Percentiles rank a stretch among this genome's conserved stretches.
Conservation (phyloP, 2,113 vertebrate genomes). For the Ceyx margarethae region DNA sequence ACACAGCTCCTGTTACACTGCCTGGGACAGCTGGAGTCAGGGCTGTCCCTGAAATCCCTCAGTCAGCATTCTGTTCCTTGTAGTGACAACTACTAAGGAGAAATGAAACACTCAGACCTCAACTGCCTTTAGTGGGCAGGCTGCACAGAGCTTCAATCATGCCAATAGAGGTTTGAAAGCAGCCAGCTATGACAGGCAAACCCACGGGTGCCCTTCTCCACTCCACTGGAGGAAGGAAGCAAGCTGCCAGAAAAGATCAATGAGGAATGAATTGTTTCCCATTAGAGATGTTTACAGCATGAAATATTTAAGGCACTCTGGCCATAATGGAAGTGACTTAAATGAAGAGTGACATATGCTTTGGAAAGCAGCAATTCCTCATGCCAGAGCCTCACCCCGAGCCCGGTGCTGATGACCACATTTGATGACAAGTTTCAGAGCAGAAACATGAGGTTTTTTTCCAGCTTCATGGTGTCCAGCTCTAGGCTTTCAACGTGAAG, state of each 20-base stretch:
- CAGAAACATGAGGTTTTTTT: background rate
- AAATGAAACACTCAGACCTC: background rate
- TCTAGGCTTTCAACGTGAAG: background rate
- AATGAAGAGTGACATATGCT: background rate
- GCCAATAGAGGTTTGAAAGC: background rate
- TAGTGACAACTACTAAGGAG: background rate
- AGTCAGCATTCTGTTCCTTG: background rate
- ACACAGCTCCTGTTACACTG: background rate
- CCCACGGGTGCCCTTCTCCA: background rate
- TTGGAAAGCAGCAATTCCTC: background rate
- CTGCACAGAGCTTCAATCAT: background rate
- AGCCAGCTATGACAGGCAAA: background rate
- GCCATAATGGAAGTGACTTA: background rate
- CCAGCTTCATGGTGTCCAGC: background rate
- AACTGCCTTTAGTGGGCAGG: background rate
- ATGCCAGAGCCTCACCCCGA: background rate
- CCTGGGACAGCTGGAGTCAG: background rate
- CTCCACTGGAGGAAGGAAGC: background rate
- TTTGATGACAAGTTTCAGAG: background rate
- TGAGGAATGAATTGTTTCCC: constrained; percentile 51
- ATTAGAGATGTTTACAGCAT: constrained; percentile 2
- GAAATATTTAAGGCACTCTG: constrained; percentile 4
- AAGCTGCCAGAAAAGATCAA: constrained; percentile 37
- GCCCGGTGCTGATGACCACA: background rate
- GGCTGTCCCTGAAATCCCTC: background rate